These are phyloP conservation scores for Mirounga angustirostris DNA, from an alignment of 2,113 vertebrate species.

Conservation along the genomic window DNA sequence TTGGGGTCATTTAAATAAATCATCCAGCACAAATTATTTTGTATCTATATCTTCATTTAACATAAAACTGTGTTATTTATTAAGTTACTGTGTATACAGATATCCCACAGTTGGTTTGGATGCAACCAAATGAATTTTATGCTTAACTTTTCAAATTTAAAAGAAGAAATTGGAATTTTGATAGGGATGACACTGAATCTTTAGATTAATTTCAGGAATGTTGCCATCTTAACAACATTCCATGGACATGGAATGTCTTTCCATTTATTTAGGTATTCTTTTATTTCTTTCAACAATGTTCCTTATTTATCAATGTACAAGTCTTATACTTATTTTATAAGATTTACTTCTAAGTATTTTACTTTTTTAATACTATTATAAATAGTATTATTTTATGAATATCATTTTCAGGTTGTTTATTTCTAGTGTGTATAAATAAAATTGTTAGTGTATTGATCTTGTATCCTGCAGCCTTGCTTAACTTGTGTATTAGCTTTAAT, in stretches of 20 bases:
- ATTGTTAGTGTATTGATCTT: neutral
- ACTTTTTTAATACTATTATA: neutral
- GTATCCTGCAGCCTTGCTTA: neutral
- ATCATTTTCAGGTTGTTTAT: neutral
- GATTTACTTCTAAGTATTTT: neutral
- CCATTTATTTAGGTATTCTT: neutral
- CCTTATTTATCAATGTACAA: neutral
- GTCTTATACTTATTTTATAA: neutral
- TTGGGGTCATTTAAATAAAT: constrained; percentile 12
- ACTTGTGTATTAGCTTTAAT: neutral
- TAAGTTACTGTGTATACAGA: neutral
- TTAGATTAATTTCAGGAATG: neutral
- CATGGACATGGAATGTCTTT: neutral
- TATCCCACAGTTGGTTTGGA: neutral
- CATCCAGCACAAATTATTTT: neutral
- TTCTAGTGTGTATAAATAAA: neutral
- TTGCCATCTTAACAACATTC: neutral
- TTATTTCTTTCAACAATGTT: neutral
- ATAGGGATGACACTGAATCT: neutral
- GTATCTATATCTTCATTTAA: neutral
- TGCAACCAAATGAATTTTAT: neutral
- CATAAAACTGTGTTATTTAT: neutral
- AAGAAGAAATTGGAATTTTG: neutral
- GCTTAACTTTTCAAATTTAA: neutral
- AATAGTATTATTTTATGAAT: neutral